Evolutionary conservation across 2,113 vertebrate genomes (phyloP).

Genomic region (Chionis minor): DNA sequence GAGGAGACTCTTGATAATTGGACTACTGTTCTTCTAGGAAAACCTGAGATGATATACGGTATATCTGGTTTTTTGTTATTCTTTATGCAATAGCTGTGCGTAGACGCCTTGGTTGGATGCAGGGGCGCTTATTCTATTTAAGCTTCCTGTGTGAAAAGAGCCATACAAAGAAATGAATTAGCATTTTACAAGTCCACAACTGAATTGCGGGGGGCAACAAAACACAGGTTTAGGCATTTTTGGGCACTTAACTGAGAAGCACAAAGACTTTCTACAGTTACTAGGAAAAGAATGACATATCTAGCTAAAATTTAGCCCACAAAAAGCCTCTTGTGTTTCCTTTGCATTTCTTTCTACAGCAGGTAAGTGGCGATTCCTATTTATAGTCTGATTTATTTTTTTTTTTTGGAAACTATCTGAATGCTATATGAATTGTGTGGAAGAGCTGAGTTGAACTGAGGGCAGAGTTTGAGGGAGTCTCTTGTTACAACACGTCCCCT

Average conservation of each 20-base stretch:
- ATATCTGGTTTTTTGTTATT: not conserved
- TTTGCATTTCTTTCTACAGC: not conserved
- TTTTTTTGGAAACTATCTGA: not conserved
- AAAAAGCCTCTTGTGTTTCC: not conserved
- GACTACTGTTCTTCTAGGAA: not conserved
- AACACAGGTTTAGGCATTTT: not conserved
- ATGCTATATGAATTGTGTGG: not conserved
- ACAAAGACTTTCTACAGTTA: not conserved
- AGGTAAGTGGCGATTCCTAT: not conserved
- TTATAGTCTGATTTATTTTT: accelerated
- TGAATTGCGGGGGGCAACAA: not conserved
- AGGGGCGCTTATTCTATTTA: not conserved
- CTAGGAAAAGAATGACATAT: not conserved
- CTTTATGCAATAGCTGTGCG: not conserved
- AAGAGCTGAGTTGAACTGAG: not conserved
- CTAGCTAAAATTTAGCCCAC: not conserved
- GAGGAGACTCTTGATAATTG: not conserved
- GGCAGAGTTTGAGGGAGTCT: not conserved
- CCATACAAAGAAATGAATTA: not conserved
- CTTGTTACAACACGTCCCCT: not conserved
- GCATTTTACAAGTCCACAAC: not conserved
- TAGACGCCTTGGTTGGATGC: not conserved
- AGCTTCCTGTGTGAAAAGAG: not conserved
- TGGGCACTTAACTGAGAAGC: not conserved
- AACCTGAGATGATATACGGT: not conserved